Evolutionary conservation across 1,140 invertebrate genomes (phyloP).

Genomic region (Drosophila pachea): DNA sequence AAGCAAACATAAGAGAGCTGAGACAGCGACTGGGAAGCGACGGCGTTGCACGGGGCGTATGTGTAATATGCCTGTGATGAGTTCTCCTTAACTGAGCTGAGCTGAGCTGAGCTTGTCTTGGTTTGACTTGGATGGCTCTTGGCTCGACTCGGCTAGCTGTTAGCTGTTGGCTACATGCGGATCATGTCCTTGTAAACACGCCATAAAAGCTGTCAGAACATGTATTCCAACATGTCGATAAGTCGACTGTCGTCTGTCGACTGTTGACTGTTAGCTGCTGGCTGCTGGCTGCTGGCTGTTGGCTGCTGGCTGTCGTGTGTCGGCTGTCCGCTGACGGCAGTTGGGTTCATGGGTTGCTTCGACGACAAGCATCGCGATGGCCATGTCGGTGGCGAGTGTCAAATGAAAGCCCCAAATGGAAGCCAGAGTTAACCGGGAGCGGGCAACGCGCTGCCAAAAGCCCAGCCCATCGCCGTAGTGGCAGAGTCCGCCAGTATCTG

Average conservation of each 20-base stretch:
- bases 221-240: constrained; percentile 73
- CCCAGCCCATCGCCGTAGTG: neutral
- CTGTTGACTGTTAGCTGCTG: neutral
- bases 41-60: constrained; percentile 39
- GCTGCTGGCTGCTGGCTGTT: constrained; percentile 42
- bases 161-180: constrained; percentile 51
- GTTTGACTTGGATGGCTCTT: no score
- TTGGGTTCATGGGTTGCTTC: constrained; percentile 1
- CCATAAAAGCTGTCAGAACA: constrained; percentile 77
- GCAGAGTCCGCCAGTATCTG: constrained; percentile 9
- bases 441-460: constrained; percentile 29
- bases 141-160: constrained; percentile 10
- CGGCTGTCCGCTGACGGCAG: constrained; percentile 36
- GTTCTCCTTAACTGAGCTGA: constrained; percentile 7
- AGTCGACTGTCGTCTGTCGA: constrained; percentile 57
- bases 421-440: constrained; percentile 5
- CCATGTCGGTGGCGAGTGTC: constrained; percentile 49
- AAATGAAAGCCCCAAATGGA: constrained; percentile 43
- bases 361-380: constrained; percentile 4
- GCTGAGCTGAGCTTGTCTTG: constrained; percentile 14
- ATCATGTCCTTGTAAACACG: constrained; percentile 77
- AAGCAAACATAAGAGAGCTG: constrained; percentile 1
- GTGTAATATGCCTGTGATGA: constrained; percentile 27
- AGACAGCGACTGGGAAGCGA: neutral
- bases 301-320: constrained; percentile 45